These are phyloP conservation scores for Drosophila lacteicornis DNA, from an alignment of 1,140 invertebrate species.

Conservation along the genomic window DNA sequence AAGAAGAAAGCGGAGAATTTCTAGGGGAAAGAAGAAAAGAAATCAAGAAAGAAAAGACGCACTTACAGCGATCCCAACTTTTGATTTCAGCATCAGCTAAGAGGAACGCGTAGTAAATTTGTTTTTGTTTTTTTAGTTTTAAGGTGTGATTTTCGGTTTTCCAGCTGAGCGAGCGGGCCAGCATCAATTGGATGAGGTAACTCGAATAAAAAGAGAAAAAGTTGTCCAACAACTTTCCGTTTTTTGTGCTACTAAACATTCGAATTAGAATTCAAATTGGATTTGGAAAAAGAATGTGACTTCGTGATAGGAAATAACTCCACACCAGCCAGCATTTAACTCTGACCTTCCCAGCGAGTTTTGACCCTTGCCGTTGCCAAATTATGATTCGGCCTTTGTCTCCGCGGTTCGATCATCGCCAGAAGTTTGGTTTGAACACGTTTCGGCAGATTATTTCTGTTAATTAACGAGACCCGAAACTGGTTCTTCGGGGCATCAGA, in stretches of 20 bases:
- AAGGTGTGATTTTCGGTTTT: conserved; percentile 27
- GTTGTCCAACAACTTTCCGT: conserved; percentile 58
- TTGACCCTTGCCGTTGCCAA: conserved; percentile 66
- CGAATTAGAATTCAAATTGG: conserved; percentile 22
- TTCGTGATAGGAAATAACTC: conserved; percentile 30
- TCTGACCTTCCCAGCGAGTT: conserved; percentile 68
- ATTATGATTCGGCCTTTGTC: conserved; percentile 49
- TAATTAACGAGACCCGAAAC: conserved; percentile 71
- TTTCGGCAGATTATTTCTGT: conserved; percentile 56
- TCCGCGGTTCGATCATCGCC: conserved; percentile 40
- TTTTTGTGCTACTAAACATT: conserved; percentile 31
- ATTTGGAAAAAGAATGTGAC: conserved; percentile 24
- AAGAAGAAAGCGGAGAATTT: conserved; percentile 27
- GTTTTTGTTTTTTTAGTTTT: conserved; percentile 16
- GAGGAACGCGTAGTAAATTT: conserved; percentile 31
- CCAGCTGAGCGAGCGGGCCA: conserved; percentile 4
- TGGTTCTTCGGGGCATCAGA: conserved; percentile 58
- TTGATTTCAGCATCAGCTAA: conserved; percentile 73
- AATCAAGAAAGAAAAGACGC: conserved; percentile 1
- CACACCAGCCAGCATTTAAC: conserved; percentile 16
- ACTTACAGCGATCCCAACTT: conserved; percentile 53
- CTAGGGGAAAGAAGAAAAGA: not conserved
- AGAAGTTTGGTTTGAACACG: conserved; percentile 67
- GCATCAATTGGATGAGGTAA: conserved; percentile 21
- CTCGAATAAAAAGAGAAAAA: conserved; percentile 31